phyloP scores from a whole-genome alignment of 2,888 invertebrate genomes.

The Tipula helvola region DNA sequence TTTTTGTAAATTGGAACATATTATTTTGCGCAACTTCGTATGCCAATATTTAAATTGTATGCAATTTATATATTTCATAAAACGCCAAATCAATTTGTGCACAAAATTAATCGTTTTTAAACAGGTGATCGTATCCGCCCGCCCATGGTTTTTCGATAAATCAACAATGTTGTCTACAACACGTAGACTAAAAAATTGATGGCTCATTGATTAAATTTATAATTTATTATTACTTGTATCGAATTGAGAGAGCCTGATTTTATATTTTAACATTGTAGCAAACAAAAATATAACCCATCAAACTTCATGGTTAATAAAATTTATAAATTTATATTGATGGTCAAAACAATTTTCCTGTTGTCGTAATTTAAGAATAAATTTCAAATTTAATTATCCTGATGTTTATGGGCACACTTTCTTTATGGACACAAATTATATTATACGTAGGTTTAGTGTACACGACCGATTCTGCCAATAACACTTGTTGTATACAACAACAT shows the following conservation, averaged over 20 bases:
- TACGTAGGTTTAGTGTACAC: not conserved
- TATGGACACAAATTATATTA: not conserved
- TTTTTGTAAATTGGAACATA: not conserved
- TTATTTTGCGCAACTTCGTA: not conserved
- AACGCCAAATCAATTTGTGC: not conserved
- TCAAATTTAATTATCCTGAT: not conserved
- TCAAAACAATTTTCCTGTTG: not conserved
- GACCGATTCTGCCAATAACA: not conserved
- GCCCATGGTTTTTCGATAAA: too few relatives aligned
- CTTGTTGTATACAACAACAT: not conserved
- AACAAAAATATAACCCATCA: too few relatives aligned
- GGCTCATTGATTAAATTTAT: too few relatives aligned
- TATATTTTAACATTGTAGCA: too few relatives aligned
- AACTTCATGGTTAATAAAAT: not conserved
- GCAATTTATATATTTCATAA: not conserved
- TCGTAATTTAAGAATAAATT: not conserved
- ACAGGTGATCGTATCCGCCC: too few relatives aligned
- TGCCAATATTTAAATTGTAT: not conserved
- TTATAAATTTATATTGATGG: not conserved
- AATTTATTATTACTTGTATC: too few relatives aligned
- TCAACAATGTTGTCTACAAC: too few relatives aligned
- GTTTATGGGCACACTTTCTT: not conserved
- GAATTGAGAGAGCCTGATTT: too few relatives aligned
- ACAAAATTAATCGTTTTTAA: too few relatives aligned
- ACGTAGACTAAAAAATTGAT: too few relatives aligned